Evolutionary conservation across 2,797 vertebrate species (phyloP).

Genomic region (Intellagama lesueurii): DNA sequence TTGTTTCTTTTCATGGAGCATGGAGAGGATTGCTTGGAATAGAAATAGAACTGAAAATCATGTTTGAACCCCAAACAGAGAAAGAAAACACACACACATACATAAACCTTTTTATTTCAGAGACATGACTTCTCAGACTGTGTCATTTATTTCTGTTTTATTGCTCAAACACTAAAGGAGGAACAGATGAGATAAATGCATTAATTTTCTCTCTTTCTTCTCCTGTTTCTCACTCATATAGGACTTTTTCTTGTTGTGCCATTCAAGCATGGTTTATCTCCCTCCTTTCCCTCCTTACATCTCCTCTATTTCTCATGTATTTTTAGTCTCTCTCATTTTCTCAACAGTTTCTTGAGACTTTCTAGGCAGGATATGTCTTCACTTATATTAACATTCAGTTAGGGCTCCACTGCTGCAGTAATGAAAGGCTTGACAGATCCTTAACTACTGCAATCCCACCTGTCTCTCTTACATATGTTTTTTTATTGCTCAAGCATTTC

Average conservation of each 20-base stretch:
- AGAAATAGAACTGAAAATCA: constrained; percentile 3
- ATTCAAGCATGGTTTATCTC: constrained; percentile 25
- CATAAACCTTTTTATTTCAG: not conserved
- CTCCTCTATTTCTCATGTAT: constrained; percentile 25
- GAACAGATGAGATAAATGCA: constrained; percentile 57
- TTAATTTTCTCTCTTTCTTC: constrained; percentile 55
- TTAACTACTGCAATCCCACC: constrained; percentile 13
- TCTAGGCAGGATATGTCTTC: constrained; percentile 32
- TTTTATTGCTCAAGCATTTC: constrained; percentile 48
- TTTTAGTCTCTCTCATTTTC: constrained; percentile 50
- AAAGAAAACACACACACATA: constrained; percentile 12
- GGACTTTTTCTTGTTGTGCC: constrained; percentile 30
- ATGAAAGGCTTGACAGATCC: constrained; percentile 41
- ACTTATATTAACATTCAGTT: constrained; percentile 39
- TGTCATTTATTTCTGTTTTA: constrained; percentile 54
- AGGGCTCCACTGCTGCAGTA: not conserved
- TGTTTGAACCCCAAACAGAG: not conserved
- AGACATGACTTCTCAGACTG: constrained; percentile 30
- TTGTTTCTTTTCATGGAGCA: not conserved
- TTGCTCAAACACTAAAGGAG: constrained; percentile 39
- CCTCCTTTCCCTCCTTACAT: constrained; percentile 6
- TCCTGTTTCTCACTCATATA: constrained; percentile 32
- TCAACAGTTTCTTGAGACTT: constrained; percentile 22
- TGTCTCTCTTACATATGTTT: constrained; percentile 47
- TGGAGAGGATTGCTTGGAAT: not conserved